Conservation (phyloP, 2,797 vertebrate species). For the Macropus fuliginosus region DNA sequence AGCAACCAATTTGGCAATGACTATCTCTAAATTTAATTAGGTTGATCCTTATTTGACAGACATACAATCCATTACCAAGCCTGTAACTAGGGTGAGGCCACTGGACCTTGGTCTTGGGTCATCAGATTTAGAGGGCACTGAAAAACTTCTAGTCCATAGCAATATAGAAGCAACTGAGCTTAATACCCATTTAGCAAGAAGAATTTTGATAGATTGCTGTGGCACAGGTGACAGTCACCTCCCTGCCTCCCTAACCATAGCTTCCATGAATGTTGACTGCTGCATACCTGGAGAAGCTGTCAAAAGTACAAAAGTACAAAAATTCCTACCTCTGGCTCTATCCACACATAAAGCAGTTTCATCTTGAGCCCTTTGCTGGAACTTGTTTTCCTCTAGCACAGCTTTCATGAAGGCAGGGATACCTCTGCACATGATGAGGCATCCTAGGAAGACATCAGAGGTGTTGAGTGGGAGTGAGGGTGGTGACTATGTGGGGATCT, state of each 20-base stretch:
- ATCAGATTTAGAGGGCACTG: background rate
- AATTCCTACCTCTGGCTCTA: background rate
- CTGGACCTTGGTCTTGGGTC: background rate
- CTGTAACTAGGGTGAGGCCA: background rate
- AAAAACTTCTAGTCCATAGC: background rate
- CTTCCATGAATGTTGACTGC: background rate
- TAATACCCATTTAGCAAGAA: background rate
- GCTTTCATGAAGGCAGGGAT: background rate
- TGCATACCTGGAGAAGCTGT: background rate
- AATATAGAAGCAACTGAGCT: background rate
- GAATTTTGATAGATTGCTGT: background rate
- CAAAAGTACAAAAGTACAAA: background rate
- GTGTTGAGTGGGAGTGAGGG: background rate
- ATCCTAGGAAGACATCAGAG: background rate
- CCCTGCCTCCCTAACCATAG: background rate
- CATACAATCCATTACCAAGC: background rate
- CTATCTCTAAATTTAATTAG: background rate
- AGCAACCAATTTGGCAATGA: background rate
- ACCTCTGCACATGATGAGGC: background rate
- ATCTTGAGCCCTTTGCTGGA: background rate
- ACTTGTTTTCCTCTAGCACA: background rate
- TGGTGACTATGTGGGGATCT: background rate
- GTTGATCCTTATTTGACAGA: background rate
- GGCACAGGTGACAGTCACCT: background rate
- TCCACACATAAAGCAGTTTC: background rate